Evolutionary conservation across 1,140 invertebrate species (phyloP).

Genomic region (Littorina saxatilis): DNA sequence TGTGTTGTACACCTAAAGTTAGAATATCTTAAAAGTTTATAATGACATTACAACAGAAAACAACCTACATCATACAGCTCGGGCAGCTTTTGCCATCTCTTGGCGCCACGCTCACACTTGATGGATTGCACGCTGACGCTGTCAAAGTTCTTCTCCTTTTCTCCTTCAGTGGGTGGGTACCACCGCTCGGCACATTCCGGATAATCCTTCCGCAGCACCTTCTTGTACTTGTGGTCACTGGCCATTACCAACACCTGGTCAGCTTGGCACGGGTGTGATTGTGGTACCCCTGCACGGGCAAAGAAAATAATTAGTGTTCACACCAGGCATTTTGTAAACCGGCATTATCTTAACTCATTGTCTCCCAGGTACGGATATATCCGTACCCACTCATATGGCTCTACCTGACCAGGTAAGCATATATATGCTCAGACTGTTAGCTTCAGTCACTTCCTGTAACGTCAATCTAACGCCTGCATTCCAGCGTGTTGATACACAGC

Average conservation of each 20-base stretch:
- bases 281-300: slow-evolving; percentile 51
- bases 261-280: slow-evolving; percentile 52
- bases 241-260: slow-evolving; percentile 68
- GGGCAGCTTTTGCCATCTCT: slow-evolving; percentile 58
- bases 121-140: slow-evolving; percentile 35
- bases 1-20: too few relatives aligned
- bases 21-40: too few relatives aligned
- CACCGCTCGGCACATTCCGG: slow-evolving; percentile 62
- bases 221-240: slow-evolving; percentile 68
- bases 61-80: slow-evolving; percentile 65
- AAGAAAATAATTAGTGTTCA: not conserved
- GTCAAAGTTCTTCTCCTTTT: slow-evolving; percentile 40
- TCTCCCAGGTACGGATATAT: too few relatives aligned
- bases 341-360: too few relatives aligned
- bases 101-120: slow-evolving; percentile 56
- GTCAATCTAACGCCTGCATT: too few relatives aligned
- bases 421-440: too few relatives aligned
- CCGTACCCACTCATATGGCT: too few relatives aligned
- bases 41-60: too few relatives aligned
- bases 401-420: too few relatives aligned
- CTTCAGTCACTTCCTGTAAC: too few relatives aligned
- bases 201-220: slow-evolving; percentile 59
- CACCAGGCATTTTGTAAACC: too few relatives aligned
- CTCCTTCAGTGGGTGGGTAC: slow-evolving; percentile 55
- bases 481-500: too few relatives aligned